A percentile compares a stretch with the other conserved stretches of the same genome.
Evolutionary conservation across 2,797 vertebrate genomes (phyloP).

Genomic region (Chaetophractus vellerosus): DNA sequence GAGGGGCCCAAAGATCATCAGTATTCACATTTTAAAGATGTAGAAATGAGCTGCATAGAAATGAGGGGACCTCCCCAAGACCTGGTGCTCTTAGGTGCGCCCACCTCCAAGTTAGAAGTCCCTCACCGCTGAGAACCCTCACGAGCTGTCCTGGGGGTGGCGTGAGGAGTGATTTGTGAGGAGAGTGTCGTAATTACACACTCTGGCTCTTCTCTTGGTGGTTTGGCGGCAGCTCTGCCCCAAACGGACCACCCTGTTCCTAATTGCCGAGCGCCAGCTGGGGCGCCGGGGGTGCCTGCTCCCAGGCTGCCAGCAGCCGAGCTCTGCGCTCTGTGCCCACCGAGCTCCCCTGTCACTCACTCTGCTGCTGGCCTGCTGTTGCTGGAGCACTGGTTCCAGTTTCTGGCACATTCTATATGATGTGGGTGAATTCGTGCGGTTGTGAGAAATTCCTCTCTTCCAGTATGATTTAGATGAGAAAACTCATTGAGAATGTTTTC

Average conservation of each 20-base stretch:
- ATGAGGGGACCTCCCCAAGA: not conserved
- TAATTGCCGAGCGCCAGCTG: fast-evolving
- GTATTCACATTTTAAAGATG: too few species aligned
- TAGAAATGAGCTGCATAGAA: not conserved
- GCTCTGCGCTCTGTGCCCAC: not conserved
- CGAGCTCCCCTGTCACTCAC: fast-evolving
- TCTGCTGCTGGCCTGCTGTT: not conserved
- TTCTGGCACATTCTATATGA: fast-evolving
- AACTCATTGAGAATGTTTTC: not conserved
- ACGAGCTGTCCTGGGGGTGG: not conserved
- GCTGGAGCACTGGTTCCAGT: fast-evolving
- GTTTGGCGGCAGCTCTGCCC: not conserved
- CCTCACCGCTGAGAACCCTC: fast-evolving
- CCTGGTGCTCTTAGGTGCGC: too few species aligned
- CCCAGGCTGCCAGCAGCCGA: not conserved
- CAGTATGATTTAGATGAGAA: not conserved
- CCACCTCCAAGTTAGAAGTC: fast-evolving
- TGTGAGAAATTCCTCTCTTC: not conserved
- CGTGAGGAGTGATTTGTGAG: not conserved
- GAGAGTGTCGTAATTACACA: fast-evolving
- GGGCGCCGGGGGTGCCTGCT: not conserved
- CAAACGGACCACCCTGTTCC: not conserved
- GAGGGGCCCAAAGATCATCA: not conserved
- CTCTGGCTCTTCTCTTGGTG: not conserved
- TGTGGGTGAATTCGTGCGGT: fast-evolving